phyloP scores from a whole-genome alignment of 2,797 vertebrate genomes.

The Cheirogaleus major region DNA sequence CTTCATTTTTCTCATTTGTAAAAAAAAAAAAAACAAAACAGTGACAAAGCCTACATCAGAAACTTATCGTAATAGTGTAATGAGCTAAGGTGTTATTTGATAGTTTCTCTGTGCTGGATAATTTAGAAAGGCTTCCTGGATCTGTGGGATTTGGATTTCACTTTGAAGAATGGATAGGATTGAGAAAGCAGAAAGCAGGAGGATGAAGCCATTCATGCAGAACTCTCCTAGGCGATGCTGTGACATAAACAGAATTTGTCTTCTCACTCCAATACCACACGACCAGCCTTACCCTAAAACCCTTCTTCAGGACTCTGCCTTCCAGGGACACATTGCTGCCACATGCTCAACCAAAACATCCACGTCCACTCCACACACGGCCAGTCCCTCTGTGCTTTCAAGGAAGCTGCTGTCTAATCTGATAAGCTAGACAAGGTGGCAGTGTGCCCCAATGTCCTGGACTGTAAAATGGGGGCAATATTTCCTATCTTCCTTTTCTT shows the following conservation, averaged over 20 bases:
- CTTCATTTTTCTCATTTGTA: neutral
- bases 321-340: neutral
- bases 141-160: neutral
- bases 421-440: neutral
- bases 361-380: rapidly evolving
- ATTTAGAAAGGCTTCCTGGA: neutral
- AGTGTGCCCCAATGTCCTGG: neutral
- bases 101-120: neutral
- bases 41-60: neutral
- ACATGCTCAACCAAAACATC: neutral
- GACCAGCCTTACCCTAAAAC: neutral
- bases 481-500: neutral
- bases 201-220: neutral
- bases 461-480: neutral
- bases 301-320: neutral
- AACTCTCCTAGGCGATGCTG: neutral
- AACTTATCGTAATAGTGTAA: rapidly evolving
- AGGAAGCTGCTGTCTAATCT: neutral
- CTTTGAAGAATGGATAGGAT: neutral
- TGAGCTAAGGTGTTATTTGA: neutral
- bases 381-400: neutral
- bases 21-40: neutral
- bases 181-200: neutral
- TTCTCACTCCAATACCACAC: neutral
- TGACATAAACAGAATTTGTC: neutral